Evolutionary conservation across 2,113 vertebrate genomes (phyloP).

Genomic region (Microcebus ravelobensis): DNA sequence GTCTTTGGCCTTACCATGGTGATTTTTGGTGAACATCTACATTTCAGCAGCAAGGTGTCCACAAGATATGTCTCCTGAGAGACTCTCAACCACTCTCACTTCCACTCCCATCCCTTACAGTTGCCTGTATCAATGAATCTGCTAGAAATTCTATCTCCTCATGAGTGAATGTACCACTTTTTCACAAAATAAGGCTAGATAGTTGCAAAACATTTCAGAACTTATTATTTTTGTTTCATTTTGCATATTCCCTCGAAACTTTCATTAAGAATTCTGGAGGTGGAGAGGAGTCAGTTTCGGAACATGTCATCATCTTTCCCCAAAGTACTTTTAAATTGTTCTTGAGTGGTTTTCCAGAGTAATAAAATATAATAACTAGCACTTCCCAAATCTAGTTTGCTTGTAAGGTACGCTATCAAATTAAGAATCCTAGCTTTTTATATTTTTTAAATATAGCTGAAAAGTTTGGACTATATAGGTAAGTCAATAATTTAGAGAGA

Average conservation of each 20-base stretch:
- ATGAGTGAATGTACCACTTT: not conserved
- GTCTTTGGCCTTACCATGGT: not conserved
- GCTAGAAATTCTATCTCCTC: not conserved
- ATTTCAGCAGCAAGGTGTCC: not conserved
- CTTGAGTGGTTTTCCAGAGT: not conserved
- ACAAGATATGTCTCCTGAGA: not conserved
- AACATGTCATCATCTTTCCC: not conserved
- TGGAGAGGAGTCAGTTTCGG: not conserved
- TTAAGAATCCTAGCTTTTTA: not conserved
- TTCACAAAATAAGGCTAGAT: not conserved
- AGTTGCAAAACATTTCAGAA: not conserved
- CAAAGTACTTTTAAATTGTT: not conserved
- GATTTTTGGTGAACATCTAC: not conserved
- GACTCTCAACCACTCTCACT: not conserved
- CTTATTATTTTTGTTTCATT: not conserved
- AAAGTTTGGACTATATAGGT: not conserved
- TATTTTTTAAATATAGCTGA: not conserved
- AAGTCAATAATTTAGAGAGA: not conserved
- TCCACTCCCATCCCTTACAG: not conserved
- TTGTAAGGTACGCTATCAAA: not conserved
- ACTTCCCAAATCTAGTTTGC: not conserved
- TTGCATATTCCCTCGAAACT: not conserved
- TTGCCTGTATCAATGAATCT: not conserved
- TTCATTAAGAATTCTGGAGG: not conserved
- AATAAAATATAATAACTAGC: not conserved